These are phyloP conservation scores for honey bee (Apis mellifera) DNA, from an alignment of 1,140 invertebrate genomes.

Conservation along the genomic window Amel_HAv3.1 CM009938.2:547501-548000, in stretches of 20 bases:
- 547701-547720: not conserved
- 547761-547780: constrained; percentile 31
- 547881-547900: constrained; percentile 25
- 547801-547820: constrained; percentile 36
- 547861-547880: constrained; percentile 42
- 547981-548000: constrained; percentile 32
- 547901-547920: not conserved
- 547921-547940: constrained; percentile 2
- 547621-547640: constrained; percentile 24
- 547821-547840: constrained; percentile 33
- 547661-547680: constrained; percentile 9
- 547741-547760: constrained; percentile 11
- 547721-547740: not conserved
- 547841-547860: constrained; percentile 19
- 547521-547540: not conserved
- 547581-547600: not conserved
- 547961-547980: not conserved
- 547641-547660: constrained; percentile 41
- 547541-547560: constrained; percentile 4
- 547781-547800: constrained; percentile 40
- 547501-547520: not conserved
- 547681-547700: not conserved
- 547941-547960: constrained; percentile 19
- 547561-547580: not conserved
- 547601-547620: not conserved